These are phyloP conservation scores for Drosophila mercatorum DNA, from an alignment of 2,888 invertebrate species.

Conservation along the genomic window DNA sequence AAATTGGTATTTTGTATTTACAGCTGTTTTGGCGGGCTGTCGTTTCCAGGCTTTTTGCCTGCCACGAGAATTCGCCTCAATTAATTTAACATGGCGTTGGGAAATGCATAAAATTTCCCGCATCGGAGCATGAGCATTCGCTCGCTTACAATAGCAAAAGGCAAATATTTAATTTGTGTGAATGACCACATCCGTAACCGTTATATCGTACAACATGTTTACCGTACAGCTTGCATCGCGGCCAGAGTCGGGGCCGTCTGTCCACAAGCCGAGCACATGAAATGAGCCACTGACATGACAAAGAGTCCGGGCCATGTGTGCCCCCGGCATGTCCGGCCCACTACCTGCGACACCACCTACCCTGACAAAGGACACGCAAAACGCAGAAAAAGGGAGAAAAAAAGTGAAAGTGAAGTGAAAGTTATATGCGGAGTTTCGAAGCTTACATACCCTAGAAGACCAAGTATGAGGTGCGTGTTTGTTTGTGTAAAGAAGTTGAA, in stretches of 20 bases:
- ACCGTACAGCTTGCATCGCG: slow-evolving; percentile 38
- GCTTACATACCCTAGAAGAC: slow-evolving; percentile 5
- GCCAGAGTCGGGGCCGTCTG: neutral
- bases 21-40: slow-evolving; percentile 10
- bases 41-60: neutral
- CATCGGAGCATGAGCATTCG: slow-evolving; percentile 15
- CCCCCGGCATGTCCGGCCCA: neutral
- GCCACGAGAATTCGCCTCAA: slow-evolving; percentile 43
- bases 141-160: slow-evolving; percentile 25
- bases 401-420: neutral
- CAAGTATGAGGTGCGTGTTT: neutral
- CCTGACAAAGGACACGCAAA: slow-evolving; percentile 23
- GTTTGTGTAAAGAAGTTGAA: neutral
- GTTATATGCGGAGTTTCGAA: slow-evolving; percentile 5
- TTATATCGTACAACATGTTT: slow-evolving; percentile 41
- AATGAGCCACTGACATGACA: slow-evolving; percentile 41
- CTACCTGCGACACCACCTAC: neutral
- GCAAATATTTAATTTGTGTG: slow-evolving; percentile 69
- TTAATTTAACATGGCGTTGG: slow-evolving; percentile 45
- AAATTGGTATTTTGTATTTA: slow-evolving; percentile 29
- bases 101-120: slow-evolving; percentile 30
- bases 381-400: neutral
- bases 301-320: slow-evolving; percentile 7
- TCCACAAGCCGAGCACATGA: slow-evolving; percentile 18
- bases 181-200: slow-evolving; percentile 56